Conservation (phyloP, 2,113 vertebrate genomes). For the Syngnathoides biaculeatus region DNA sequence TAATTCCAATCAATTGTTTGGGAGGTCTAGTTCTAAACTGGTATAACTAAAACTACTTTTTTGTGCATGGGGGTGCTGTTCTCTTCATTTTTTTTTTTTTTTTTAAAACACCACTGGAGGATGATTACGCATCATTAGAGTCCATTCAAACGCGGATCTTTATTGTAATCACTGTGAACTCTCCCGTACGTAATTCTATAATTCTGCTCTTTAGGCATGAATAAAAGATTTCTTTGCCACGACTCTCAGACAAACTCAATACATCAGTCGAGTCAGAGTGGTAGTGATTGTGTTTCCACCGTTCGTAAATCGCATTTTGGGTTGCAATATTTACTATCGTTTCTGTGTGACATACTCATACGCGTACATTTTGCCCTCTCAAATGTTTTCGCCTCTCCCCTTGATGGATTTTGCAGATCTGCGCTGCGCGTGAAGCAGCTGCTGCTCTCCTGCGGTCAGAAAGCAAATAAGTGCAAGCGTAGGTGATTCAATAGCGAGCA, state of each 20-base stretch:
- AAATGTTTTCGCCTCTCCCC: too few relatives aligned
- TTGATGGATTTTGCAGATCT: slow-evolving; percentile 34
- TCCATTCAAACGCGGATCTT: too few relatives aligned
- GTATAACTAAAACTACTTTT: too few relatives aligned
- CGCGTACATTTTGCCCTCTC: slow-evolving; percentile 3
- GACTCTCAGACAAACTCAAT: not conserved
- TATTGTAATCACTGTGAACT: too few relatives aligned
- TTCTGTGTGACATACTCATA: not conserved
- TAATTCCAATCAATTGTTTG: too few relatives aligned
- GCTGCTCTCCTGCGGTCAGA: slow-evolving; percentile 17
- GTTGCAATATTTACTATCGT: not conserved
- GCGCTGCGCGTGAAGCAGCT: not conserved
- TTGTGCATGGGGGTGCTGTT: too few relatives aligned
- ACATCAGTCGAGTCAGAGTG: not conserved
- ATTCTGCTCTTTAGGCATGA: not conserved
- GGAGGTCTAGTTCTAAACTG: too few relatives aligned
- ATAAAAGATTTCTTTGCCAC: not conserved
- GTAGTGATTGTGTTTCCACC: not conserved
- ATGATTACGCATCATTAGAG: too few relatives aligned
- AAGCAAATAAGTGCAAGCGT: slow-evolving; percentile 8
- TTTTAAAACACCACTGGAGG: too few relatives aligned
- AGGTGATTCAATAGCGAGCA: slow-evolving; percentile 16
- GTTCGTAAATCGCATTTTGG: not conserved
- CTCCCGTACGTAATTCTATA: too few relatives aligned
- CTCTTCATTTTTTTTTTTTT: too few relatives aligned